Conservation (phyloP, 2,888 invertebrate genomes). For the Nipponacmea schrenckii region DNA sequence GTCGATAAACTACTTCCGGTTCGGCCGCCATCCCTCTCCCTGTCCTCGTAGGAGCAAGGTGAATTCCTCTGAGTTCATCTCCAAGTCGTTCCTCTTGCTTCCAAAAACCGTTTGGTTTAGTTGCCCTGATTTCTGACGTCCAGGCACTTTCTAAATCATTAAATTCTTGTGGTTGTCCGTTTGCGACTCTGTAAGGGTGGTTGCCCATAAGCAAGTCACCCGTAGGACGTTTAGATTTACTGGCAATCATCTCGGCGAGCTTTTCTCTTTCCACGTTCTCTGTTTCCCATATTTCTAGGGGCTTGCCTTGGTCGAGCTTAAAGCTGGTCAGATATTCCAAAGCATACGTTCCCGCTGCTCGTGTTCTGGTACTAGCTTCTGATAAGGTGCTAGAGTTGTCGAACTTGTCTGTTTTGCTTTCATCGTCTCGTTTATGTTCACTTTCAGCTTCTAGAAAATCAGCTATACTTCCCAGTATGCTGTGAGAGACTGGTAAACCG, state of each 20-base stretch:
- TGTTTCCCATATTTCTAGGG: background rate
- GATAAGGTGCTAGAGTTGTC: no score
- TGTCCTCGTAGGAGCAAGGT: background rate
- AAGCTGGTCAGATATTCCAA: no score
- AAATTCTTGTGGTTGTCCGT: background rate
- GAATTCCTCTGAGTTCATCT: background rate
- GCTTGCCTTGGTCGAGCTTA: background rate
- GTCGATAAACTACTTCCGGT: background rate
- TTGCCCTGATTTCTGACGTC: background rate
- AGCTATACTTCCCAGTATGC: no score
- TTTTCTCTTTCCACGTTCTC: background rate
- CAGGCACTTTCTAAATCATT: background rate
- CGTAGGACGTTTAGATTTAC: background rate
- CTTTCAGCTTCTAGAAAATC: no score
- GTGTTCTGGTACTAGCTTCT: no score
- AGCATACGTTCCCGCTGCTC: no score
- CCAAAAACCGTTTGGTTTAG: background rate
- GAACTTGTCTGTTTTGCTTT: no score
- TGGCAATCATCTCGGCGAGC: background rate
- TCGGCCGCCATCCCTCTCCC: background rate
- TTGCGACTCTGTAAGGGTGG: background rate
- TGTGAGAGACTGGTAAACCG: no score
- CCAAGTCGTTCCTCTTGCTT: background rate
- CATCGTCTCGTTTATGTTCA: no score
- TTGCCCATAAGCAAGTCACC: background rate